Evolutionary conservation across 2,797 vertebrate species (phyloP).

Genomic region (Benthosema pterotum): DNA sequence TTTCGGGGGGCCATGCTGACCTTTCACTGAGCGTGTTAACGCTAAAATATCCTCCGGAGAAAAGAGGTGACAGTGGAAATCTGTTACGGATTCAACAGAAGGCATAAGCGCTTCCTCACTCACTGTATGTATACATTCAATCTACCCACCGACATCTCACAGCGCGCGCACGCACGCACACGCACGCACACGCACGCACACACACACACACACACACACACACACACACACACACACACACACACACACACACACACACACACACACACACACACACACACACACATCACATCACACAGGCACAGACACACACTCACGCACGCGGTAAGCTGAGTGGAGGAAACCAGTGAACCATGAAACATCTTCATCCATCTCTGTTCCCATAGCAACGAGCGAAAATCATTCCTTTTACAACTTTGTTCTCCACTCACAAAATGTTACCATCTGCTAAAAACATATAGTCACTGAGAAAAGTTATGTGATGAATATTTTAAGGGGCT

Average conservation of each 20-base stretch:
- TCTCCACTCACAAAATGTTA: conserved; percentile 73
- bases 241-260: conserved; percentile 14
- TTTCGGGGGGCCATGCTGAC: conserved; percentile 58
- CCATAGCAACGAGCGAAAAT: conserved; percentile 84
- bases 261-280: conserved; percentile 33
- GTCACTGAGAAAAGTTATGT: conserved; percentile 73
- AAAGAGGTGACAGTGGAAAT: conserved; percentile 48
- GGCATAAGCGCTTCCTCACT: conserved; percentile 40
- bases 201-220: conserved; percentile 40
- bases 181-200: conserved; percentile 29
- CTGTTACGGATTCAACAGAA: conserved; percentile 50
- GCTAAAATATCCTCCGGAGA: conserved; percentile 57
- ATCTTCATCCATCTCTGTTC: conserved; percentile 85
- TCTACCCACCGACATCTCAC: neutral
- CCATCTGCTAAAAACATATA: conserved; percentile 80
- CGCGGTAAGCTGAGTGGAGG: conserved; percentile 45
- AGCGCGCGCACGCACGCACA: neutral
- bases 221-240: conserved; percentile 44
- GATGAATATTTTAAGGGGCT: conserved; percentile 76
- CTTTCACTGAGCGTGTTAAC: conserved; percentile 60
- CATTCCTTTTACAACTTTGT: conserved; percentile 82
- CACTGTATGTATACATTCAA: conserved; percentile 27
- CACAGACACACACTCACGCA: conserved; percentile 1
- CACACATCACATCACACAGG: too few relatives aligned
- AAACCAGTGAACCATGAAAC: conserved; percentile 78